Evolutionary conservation across 2,888 invertebrate species (phyloP).

Genomic region (Mesochorus sp.): DNA sequence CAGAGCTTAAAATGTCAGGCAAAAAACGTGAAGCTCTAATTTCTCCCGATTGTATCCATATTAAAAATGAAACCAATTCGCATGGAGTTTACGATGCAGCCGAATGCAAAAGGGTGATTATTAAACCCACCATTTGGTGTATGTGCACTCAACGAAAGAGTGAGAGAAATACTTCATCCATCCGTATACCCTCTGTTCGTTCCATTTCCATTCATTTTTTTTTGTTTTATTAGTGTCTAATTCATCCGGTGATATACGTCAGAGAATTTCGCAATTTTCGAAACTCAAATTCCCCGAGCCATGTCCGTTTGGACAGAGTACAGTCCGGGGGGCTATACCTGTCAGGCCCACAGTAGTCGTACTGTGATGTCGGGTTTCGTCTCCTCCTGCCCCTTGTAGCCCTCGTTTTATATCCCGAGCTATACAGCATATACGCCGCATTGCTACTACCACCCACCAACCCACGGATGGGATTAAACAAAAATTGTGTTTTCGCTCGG

Average conservation of each 20-base stretch:
- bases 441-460: conserved; percentile 6
- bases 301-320: conserved; percentile 48
- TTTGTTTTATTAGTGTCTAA: no score
- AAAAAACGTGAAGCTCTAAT: no score
- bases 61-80: no score
- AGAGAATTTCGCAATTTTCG: conserved; percentile 55
- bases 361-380: conserved; percentile 11
- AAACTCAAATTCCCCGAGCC: conserved; percentile 47
- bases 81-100: no score
- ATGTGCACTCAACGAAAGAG: no score
- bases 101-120: no score
- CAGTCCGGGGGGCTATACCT: conserved; percentile 37
- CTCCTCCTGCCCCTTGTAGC: background rate
- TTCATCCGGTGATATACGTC: conserved; percentile 40
- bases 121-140: no score
- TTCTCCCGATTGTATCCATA: no score
- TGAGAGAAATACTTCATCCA: background rate
- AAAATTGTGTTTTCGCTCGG: conserved; percentile 55
- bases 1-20: no score
- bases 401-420: conserved; percentile 43
- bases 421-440: conserved; percentile 4
- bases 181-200: background rate
- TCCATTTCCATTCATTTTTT: background rate
- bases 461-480: conserved; percentile 55
- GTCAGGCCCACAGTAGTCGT: conserved; percentile 48